Percentiles rank a stretch among this genome's conserved stretches.
Conservation (phyloP, 2,113 vertebrate genomes). For the Alaudala cheleensis region DNA sequence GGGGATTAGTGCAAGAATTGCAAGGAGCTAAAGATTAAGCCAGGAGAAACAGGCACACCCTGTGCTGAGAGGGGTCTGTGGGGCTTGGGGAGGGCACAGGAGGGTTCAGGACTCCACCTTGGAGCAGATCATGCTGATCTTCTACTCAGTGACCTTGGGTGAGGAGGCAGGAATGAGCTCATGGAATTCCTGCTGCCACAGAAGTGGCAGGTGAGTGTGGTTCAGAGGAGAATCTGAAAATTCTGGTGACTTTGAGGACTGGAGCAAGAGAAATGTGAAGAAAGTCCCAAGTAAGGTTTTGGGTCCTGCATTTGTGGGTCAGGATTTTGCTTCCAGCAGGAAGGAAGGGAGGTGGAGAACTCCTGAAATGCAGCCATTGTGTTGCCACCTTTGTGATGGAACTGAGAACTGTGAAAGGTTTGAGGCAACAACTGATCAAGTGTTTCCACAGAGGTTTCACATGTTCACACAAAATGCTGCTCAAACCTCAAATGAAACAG, state of each 20-base stretch:
- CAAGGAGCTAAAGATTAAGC: not conserved
- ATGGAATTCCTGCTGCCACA: not conserved
- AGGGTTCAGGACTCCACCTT: not conserved
- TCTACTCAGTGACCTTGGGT: not conserved
- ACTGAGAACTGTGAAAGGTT: not conserved
- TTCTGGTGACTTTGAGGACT: not conserved
- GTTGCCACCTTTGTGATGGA: not conserved
- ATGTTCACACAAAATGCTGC: not conserved
- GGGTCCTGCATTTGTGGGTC: not conserved
- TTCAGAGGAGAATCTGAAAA: not conserved
- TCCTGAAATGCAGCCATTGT: not conserved
- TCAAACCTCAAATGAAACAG: not conserved
- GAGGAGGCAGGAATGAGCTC: not conserved
- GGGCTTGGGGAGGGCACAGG: not conserved
- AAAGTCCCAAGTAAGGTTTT: not conserved
- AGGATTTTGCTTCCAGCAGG: not conserved
- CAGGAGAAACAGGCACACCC: not conserved
- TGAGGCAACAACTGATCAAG: not conserved
- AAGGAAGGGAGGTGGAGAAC: not conserved
- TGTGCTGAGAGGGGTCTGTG: not conserved
- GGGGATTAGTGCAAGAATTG: not conserved
- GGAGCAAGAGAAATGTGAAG: not conserved
- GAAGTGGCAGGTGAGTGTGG: not conserved
- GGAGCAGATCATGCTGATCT: not conserved
- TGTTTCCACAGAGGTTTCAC: not conserved